A percentile compares a stretch with the other conserved stretches of the same genome.
Evolutionary conservation across 2,113 vertebrate genomes (phyloP).

Genomic region (Azemiops feae): DNA sequence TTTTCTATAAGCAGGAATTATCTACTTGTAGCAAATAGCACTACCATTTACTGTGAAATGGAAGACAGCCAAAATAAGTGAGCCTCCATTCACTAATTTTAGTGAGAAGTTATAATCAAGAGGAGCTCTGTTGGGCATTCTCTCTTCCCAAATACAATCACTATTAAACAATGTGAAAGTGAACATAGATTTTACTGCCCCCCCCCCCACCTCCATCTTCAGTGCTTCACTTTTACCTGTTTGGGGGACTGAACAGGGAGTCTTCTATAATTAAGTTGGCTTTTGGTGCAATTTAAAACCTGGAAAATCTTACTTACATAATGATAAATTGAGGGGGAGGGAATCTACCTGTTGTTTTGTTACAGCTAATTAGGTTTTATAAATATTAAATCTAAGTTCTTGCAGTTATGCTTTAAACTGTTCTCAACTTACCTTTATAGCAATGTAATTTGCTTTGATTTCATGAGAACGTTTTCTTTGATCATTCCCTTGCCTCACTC

Average conservation of each 20-base stretch:
- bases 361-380: neutral
- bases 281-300: neutral
- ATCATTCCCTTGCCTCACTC: neutral
- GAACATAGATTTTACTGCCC: neutral
- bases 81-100: neutral
- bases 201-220: neutral
- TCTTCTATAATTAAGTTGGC: neutral
- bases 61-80: neutral
- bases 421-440: neutral
- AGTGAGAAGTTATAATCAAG: neutral
- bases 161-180: neutral
- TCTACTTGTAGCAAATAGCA: neutral
- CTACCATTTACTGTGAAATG: neutral
- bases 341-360: neutral
- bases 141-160: neutral
- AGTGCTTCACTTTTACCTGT: neutral
- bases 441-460: neutral
- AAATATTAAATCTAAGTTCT: neutral
- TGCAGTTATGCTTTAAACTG: neutral
- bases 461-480: neutral
- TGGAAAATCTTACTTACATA: neutral
- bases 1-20: neutral
- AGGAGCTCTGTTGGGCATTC: neutral
- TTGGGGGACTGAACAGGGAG: neutral
- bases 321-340: neutral